Conservation (phyloP, 2,888 invertebrate species). For the Nasonia oneida region DNA sequence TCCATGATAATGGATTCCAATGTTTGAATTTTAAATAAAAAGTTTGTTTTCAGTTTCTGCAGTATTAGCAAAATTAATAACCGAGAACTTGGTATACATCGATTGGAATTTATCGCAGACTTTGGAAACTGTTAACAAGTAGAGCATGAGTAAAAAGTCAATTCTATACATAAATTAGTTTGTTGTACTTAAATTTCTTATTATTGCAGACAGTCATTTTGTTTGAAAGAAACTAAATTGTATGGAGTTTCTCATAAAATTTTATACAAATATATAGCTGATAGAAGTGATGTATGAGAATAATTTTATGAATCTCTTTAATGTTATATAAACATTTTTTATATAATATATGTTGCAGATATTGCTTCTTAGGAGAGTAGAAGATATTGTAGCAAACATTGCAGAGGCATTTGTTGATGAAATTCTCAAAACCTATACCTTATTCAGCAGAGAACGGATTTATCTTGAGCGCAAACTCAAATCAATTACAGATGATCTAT, state of each 20-base stretch:
- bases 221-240: slow-evolving; percentile 40
- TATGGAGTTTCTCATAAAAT: slow-evolving; percentile 42
- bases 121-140: slow-evolving; percentile 24
- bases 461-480: slow-evolving; percentile 25
- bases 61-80: slow-evolving; percentile 39
- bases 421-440: not conserved
- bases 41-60: slow-evolving; percentile 30
- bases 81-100: slow-evolving; percentile 38
- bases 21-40: not conserved
- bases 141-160: not conserved
- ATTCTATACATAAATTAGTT: not conserved
- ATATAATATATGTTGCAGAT: slow-evolving; percentile 24
- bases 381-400: slow-evolving; percentile 9
- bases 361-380: slow-evolving; percentile 10
- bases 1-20: not conserved
- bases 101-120: slow-evolving; percentile 22
- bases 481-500: slow-evolving; percentile 32
- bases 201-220: slow-evolving; percentile 31
- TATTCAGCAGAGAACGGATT: not conserved
- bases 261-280: slow-evolving; percentile 15
- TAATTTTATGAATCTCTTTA: not conserved
- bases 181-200: not conserved
- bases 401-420: not conserved
- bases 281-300: not conserved
- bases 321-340: not conserved